Conservation (phyloP, 2,797 vertebrate species). For the Alcedo quadribrachys region DNA sequence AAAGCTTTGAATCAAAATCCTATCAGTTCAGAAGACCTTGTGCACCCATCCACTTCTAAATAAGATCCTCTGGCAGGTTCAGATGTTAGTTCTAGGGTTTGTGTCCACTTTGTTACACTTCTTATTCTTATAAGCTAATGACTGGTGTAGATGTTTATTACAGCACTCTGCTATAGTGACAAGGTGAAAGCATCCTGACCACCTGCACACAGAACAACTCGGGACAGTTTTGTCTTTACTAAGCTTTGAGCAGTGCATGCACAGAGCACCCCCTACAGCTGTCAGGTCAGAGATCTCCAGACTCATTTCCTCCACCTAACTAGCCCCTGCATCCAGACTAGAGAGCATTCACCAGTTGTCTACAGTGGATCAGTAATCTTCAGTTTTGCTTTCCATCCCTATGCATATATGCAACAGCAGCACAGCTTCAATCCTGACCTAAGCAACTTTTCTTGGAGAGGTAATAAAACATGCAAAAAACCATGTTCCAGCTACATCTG, state of each 20-base stretch:
- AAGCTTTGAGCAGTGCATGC: background rate
- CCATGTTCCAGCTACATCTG: background rate
- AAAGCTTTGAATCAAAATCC: background rate
- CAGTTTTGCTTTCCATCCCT: background rate
- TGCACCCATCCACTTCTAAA: background rate
- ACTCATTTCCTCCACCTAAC: background rate
- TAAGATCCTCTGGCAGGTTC: background rate
- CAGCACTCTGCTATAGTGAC: background rate
- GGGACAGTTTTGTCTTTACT: background rate
- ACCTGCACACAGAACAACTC: background rate
- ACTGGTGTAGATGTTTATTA: background rate
- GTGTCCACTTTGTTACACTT: background rate
- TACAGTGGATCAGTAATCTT: background rate
- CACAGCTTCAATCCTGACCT: background rate
- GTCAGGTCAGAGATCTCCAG: background rate
- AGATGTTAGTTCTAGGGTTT: background rate
- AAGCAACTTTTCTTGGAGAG: background rate
- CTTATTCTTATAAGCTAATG: background rate
- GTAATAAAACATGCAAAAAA: background rate
- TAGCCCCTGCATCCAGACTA: background rate
- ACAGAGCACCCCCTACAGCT: conserved; percentile 31
- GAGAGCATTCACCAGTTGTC: fast-evolving
- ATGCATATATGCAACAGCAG: background rate
- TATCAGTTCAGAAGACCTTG: background rate
- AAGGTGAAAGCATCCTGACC: background rate